Percentiles rank a stretch among this genome's conserved stretches.
phyloP scores from a whole-genome alignment of 2,113 vertebrate species.

The Myrmecophaga tridactyla region DNA sequence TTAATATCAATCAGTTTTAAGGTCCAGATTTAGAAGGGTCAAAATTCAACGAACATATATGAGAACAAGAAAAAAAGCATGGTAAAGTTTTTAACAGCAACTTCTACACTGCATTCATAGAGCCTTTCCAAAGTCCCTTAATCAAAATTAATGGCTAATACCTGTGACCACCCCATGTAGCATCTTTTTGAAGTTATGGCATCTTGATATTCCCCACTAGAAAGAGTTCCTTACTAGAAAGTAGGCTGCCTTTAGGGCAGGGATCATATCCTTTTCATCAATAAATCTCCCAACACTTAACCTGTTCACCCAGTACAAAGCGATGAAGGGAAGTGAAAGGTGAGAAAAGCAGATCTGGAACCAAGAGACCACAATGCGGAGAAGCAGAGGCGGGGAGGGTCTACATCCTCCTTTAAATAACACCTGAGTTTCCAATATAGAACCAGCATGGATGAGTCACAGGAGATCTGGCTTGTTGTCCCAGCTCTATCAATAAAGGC shows the following conservation, averaged over 20 bases:
- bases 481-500: neutral
- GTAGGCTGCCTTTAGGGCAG: neutral
- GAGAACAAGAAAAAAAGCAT: neutral
- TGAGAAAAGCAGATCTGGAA: neutral
- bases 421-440: neutral
- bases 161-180: neutral
- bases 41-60: neutral
- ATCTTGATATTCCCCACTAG: neutral
- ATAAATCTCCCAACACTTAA: neutral
- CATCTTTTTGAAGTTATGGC: neutral
- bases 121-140: neutral
- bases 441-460: too few species aligned
- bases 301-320: neutral
- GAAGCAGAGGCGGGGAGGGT: neutral
- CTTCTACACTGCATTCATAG: neutral
- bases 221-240: neutral
- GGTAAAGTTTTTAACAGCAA: neutral
- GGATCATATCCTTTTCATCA: neutral
- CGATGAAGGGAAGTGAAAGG: neutral
- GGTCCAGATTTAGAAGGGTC: neutral
- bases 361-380: too few species aligned
- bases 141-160: neutral
- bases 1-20: slow-evolving; percentile 4
- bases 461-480: neutral
- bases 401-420: neutral